Evolutionary conservation across 2,797 vertebrate genomes (phyloP), one percentile per base, ranked within the genome.

Genomic region (Spondyliosoma cantharus): DNA sequence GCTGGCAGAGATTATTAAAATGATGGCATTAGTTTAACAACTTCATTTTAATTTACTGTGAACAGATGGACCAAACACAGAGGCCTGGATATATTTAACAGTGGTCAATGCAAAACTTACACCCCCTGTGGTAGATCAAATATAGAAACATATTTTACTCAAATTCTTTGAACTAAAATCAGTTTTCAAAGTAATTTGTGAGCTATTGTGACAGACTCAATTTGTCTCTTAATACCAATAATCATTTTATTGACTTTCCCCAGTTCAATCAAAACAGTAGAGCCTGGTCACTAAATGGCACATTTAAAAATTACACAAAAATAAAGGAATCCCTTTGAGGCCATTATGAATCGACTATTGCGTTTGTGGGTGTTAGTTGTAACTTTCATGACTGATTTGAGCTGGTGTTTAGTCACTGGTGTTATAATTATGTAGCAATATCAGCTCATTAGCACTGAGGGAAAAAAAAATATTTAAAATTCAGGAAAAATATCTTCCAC

Each of bases 361-460:
- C 15, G 66, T 54, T 15, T 88, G 86, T 89, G 58, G 82, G 84
- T 77, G 82, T 72, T 54, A 66, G 29, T 37, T 85, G 71, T 45
- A 79, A 88, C 82, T 88, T 87, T 85, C 72, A 84, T 42, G 66
- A 86, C 71, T 81, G 77, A 80, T 90, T 71, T 90, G 56, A 86
- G 68, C 84, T 24, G 80, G 27, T 60, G 46, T 84, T 89, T 62
- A 80, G 50, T 92, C 82, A 84, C n/a, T 61, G 7, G 15, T 82
- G 69, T 85, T 22, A 84, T 62, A 74, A 75, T 9, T 77, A 27
- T 77, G 45, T 20, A 62, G 50, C 65, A 83, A 83, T 87, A 87
- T 86, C 29, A 75, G 24, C 16, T 37, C 46, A 67, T 69, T n/a
- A 62, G 22, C 20, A 71, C 2, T 22, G 12, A 58, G 22, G 2